Evolutionary conservation across 2,113 vertebrate genomes (phyloP), one percentile per base, ranked within the genome.

Genomic region (Laticauda laticaudata): DNA sequence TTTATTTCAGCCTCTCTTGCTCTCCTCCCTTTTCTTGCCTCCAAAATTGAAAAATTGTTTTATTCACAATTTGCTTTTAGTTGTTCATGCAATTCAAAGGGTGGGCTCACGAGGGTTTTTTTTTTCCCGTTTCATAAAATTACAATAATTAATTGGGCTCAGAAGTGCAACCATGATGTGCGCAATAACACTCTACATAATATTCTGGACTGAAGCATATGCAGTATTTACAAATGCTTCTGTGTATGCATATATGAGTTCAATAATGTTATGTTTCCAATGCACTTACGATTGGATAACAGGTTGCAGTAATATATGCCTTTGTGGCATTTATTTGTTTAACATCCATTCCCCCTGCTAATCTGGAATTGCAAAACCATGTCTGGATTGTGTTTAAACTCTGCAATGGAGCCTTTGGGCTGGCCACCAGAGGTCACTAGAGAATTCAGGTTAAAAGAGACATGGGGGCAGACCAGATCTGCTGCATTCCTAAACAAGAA

Each of bases 1-100:
- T 98, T 98, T 97, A 97, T 97, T 97, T 97, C 94, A 93, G 96
- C 97, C 92, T 96, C 95, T 97, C 96, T 53, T 85, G 5, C 92
- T 93, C 61, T 86, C 45, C 75, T 48, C 75, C 34, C 81, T 23
- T 75, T 57, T 45, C 97, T 97, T 97, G 96, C 97, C 95, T 96
- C 91, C 92, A 95, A 98, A 98, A 98, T 97, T 98, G 97, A 97
- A 98, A 98, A 98, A 96, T 98, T 97, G 95, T 98, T 98, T 98
- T 97, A 97, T 96, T 98, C 97, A 97, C 97, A 96, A 97, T 96
- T 97, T 97, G 86, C 96, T 98, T 98, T 97, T 97, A 61, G 92
- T 90, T 97, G 96, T 97, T 98, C 95, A 88, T 97, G 97, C 97
- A 94, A 96, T 96, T 95, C 93, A 94, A 96, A 96, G 97, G 96